Conservation (phyloP, 1,140 invertebrate genomes). For the Psix sp. region DNA sequence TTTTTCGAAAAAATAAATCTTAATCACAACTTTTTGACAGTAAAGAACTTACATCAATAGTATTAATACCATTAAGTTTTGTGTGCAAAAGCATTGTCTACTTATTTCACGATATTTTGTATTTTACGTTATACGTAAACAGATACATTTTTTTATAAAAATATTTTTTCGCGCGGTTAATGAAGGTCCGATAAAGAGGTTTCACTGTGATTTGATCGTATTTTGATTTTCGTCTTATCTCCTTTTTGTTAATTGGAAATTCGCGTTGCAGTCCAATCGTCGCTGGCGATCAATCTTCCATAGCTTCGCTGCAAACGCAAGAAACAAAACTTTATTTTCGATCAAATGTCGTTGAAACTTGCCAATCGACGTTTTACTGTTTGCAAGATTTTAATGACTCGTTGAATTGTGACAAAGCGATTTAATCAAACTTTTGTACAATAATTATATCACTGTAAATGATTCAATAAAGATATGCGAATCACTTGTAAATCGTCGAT, state of each 20-base stretch:
- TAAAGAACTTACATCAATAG: too few species aligned
- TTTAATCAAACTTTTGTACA: constrained; percentile 45
- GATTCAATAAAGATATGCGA: constrained; percentile 26
- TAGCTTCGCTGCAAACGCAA: constrained; percentile 46
- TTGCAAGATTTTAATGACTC: constrained; percentile 45
- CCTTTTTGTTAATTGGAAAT: constrained; percentile 1
- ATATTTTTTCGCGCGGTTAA: too few species aligned
- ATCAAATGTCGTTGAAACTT: constrained; percentile 9
- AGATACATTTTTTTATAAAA: too few species aligned
- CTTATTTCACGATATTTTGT: too few species aligned
- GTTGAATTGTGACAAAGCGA: constrained; percentile 38
- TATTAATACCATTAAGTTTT: too few species aligned
- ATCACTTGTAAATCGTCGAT: neutral
- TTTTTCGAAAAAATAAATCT: too few species aligned
- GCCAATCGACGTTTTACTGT: constrained; percentile 26
- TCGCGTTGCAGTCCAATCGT: constrained; percentile 1
- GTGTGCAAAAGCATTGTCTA: too few species aligned
- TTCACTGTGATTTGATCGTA: neutral
- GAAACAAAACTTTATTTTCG: constrained; percentile 33
- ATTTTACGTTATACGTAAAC: too few species aligned
- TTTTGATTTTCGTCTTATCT: neutral
- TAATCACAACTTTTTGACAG: too few species aligned
- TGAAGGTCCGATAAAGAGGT: too few species aligned
- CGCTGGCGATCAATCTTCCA: constrained; percentile 33
- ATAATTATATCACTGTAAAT: constrained; percentile 17